These are phyloP conservation scores for Odontophorus gujanensis DNA, from an alignment of 2,113 vertebrate genomes.

Conservation along the genomic window DNA sequence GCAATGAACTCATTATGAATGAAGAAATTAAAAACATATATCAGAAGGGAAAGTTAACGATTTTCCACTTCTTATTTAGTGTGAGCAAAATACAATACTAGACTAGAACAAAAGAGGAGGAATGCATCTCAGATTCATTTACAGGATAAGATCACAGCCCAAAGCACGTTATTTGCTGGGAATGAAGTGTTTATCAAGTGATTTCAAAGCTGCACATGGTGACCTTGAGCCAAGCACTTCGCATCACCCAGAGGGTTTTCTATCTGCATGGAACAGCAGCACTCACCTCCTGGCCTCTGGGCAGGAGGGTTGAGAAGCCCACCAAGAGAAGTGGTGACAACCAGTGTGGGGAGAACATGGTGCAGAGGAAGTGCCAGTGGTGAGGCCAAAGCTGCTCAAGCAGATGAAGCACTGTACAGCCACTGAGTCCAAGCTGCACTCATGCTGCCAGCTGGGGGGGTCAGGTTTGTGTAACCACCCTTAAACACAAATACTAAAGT, in stretches of 20 bases:
- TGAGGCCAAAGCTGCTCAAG: background rate
- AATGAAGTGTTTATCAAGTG: slow-evolving; percentile 15
- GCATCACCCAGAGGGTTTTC: background rate
- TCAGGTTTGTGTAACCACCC: background rate
- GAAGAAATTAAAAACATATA: slow-evolving; percentile 63
- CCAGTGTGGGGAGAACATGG: rapidly evolving
- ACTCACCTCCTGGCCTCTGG: background rate
- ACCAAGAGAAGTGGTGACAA: background rate
- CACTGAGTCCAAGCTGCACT: background rate
- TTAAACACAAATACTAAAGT: rapidly evolving
- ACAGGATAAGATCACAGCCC: slow-evolving; percentile 32
- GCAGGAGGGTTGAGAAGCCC: background rate
- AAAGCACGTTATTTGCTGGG: background rate
- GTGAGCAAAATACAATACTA: background rate
- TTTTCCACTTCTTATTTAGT: background rate
- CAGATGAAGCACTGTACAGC: background rate
- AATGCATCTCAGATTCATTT: background rate
- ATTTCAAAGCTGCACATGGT: background rate
- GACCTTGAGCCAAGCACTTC: slow-evolving; percentile 40
- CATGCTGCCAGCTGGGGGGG: background rate
- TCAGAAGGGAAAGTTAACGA: slow-evolving; percentile 52
- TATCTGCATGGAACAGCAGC: background rate
- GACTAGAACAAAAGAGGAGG: background rate
- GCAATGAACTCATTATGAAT: slow-evolving; percentile 58
- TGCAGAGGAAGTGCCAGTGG: background rate